Evolutionary conservation across 2,113 vertebrate species (phyloP), one percentile per base, ranked within the genome.

Genomic region (Cranoglanis bouderius): DNA sequence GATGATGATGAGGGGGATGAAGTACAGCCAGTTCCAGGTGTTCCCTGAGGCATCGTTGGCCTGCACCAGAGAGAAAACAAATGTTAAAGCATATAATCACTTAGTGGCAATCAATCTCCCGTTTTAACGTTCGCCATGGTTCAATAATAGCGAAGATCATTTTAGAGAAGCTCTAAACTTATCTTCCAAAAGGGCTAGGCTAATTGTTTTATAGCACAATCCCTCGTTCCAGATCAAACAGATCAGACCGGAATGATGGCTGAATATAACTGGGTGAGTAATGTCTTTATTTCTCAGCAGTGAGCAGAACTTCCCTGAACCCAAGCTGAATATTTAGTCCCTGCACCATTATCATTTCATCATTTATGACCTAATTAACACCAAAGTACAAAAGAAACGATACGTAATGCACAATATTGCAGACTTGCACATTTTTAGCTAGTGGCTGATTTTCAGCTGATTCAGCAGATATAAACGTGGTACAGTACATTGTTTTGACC

Each of bases 21-120:
- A 96, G 92, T 96, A 96, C 12, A 96, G 93, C 95, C 95, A 96
- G 93, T 96, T 96, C 95, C 98, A 99, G 80, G 96, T 97, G 91
- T 98, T 97, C 82, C 98, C 98, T 6, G 97, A 97, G 10, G 98
- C 98, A 2, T 99, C 98, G 0, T 99, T 99, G 6, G 98, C 97
- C 98, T 99, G 93, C 85, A 94, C 88, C 18, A 74, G 49, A 86
- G 49, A 90, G 38, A 92, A 87, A 63, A 35, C 32, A 55, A 84
- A 65, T 19, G 29, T 35, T 84, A 80, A 53, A 84, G 59, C 24
- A 65, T 84, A 65, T 35, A 32, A 49, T 55, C 40, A 32, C n/a
- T 65, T 67, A n/a, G 40, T 21, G 29, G 26, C 16, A 49, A 85
- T 85, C 26, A 85, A 67, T 49, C 13, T 32, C 51, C 21, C 6